Conservation (phyloP, 2,888 invertebrate genomes). For the Drepanosiphum platanoidis region DNA sequence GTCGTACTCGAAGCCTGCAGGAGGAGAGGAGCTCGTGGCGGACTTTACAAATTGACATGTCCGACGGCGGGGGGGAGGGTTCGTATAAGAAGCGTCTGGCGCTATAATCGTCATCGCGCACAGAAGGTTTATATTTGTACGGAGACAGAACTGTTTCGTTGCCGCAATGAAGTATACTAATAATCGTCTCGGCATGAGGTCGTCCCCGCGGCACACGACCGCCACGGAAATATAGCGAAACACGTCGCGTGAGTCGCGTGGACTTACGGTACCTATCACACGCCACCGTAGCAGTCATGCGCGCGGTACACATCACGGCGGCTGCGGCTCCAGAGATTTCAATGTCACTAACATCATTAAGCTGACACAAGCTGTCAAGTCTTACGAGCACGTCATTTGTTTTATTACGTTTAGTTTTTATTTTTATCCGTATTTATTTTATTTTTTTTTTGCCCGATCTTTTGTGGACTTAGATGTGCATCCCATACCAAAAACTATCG, state of each 20-base stretch:
- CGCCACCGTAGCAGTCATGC: not conserved
- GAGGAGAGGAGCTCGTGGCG: too few species aligned
- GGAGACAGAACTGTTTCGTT: conserved; percentile 16
- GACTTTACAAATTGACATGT: conserved; percentile 13
- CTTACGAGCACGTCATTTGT: not conserved
- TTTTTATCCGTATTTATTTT: not conserved
- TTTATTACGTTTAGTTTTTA: not conserved
- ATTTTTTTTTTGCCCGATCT: conserved; percentile 28
- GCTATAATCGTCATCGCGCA: not conserved
- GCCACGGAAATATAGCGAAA: conserved; percentile 14
- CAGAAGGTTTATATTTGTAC: not conserved
- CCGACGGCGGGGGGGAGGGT: not conserved
- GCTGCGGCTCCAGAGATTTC: conserved; percentile 34
- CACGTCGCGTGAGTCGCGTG: conserved; percentile 12
- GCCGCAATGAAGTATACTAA: not conserved
- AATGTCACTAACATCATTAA: conserved; percentile 50
- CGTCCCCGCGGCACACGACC: conserved; percentile 8
- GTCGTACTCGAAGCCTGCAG: too few species aligned
- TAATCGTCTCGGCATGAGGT: conserved; percentile 43
- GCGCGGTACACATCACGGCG: not conserved
- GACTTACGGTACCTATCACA: too few species aligned
- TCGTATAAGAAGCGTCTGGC: not conserved
- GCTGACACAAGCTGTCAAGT: conserved; percentile 4
- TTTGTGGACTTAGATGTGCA: not conserved
- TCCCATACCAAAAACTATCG: too few species aligned